Percentiles rank a stretch among this genome's conserved stretches.
Conservation (phyloP, 2,888 invertebrate genomes). For the Aporophyla lueneburgensis region DNA sequence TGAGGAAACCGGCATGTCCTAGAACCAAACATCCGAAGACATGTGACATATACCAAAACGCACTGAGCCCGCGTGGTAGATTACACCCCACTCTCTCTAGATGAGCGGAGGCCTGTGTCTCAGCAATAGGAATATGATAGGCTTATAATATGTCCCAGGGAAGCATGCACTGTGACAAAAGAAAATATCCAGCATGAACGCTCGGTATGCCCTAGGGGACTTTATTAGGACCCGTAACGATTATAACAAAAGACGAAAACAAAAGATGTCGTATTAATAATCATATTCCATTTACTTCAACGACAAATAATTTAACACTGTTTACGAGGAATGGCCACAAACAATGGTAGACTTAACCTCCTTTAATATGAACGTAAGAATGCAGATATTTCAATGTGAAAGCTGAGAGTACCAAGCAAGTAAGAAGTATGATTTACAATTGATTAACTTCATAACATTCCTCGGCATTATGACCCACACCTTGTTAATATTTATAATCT, state of each 20-base stretch:
- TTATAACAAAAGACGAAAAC: background rate
- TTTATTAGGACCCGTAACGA: background rate
- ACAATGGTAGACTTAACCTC: constrained; percentile 28
- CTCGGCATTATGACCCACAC: background rate
- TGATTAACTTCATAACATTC: constrained; percentile 17
- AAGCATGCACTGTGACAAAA: no score
- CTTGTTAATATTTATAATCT: no score
- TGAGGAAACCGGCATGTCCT: no score
- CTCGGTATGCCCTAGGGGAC: background rate
- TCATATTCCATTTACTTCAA: background rate
- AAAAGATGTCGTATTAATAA: background rate
- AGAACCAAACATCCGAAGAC: no score
- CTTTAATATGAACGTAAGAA: constrained; percentile 11
- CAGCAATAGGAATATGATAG: no score
- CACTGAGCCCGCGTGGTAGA: no score
- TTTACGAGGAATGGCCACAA: constrained; percentile 9
- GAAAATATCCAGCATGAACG: no score
- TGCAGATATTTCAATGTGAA: constrained; percentile 44
- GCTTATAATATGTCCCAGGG: background rate
- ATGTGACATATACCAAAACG: no score
- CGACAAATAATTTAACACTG: background rate
- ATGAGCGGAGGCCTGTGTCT: no score
- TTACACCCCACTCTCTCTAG: no score
- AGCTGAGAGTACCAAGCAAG: constrained; percentile 6
- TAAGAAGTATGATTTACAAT: constrained; percentile 14